A percentile compares a stretch with the other conserved stretches of the same genome.
phyloP scores from a whole-genome alignment of 2,113 vertebrate genomes.

The Agapornis roseicollis region DNA sequence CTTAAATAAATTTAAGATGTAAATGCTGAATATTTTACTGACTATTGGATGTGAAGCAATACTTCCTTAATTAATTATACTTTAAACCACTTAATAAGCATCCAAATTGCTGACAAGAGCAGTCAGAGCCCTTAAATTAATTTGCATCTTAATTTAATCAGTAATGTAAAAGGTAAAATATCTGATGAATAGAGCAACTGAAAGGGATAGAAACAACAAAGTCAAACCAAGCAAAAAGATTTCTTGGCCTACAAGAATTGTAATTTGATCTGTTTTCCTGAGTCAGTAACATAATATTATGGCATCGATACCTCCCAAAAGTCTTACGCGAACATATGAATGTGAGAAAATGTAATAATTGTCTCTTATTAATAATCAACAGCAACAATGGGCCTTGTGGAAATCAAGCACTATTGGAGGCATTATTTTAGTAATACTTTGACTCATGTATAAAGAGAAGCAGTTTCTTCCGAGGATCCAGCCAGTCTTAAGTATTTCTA shows the following conservation, averaged over 20 bases:
- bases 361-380: neutral
- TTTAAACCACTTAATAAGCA: slow-evolving; percentile 12
- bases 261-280: neutral
- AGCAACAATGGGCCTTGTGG: neutral
- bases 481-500: neutral
- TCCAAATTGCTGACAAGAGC: neutral
- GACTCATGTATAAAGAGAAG: neutral
- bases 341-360: neutral
- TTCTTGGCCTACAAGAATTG: neutral
- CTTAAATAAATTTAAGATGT: neutral
- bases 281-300: neutral
- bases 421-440: neutral
- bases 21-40: neutral
- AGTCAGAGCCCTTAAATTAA: neutral
- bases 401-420: neutral
- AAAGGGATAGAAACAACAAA: neutral
- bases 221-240: neutral
- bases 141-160: slow-evolving; percentile 24
- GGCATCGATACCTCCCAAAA: neutral
- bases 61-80: neutral
- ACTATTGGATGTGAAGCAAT: slow-evolving; percentile 3
- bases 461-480: neutral
- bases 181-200: neutral
- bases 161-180: slow-evolving; percentile 3
- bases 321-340: neutral